phyloP scores from a whole-genome alignment of 2,113 vertebrate species.

The Corythaixoides concolor region DNA sequence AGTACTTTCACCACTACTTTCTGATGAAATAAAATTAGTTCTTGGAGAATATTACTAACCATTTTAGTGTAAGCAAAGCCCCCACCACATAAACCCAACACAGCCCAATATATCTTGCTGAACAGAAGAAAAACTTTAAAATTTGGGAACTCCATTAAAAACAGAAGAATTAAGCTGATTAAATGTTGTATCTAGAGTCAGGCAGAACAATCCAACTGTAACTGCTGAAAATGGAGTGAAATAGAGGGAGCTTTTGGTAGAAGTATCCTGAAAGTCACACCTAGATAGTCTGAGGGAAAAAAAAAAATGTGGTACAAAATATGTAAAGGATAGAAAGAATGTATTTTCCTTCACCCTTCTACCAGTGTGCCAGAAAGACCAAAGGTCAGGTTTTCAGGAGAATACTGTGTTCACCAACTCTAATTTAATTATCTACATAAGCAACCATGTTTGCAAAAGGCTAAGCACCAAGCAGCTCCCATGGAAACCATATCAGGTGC shows the following conservation, averaged over 20 bases:
- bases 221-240: not conserved
- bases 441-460: slow-evolving; percentile 39
- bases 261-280: not conserved
- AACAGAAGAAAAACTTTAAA: not conserved
- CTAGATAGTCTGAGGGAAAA: not conserved
- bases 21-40: not conserved
- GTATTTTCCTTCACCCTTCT: not conserved
- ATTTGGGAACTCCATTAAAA: not conserved
- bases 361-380: not conserved
- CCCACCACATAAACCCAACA: too few relatives aligned
- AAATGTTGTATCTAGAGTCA: not conserved
- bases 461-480: slow-evolving; percentile 42
- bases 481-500: slow-evolving; percentile 29
- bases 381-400: slow-evolving; percentile 3
- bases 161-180: not conserved
- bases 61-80: not conserved
- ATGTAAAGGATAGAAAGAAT: not conserved
- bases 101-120: not conserved
- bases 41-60: not conserved
- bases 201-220: not conserved
- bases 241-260: not conserved
- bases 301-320: not conserved
- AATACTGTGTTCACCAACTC: not conserved
- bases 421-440: slow-evolving; percentile 52
- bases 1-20: not conserved